A percentile compares a stretch with the other conserved stretches of the same genome.
Evolutionary conservation across 2,888 invertebrate species (phyloP).

Genomic region (Eupithecia dodoneata): DNA sequence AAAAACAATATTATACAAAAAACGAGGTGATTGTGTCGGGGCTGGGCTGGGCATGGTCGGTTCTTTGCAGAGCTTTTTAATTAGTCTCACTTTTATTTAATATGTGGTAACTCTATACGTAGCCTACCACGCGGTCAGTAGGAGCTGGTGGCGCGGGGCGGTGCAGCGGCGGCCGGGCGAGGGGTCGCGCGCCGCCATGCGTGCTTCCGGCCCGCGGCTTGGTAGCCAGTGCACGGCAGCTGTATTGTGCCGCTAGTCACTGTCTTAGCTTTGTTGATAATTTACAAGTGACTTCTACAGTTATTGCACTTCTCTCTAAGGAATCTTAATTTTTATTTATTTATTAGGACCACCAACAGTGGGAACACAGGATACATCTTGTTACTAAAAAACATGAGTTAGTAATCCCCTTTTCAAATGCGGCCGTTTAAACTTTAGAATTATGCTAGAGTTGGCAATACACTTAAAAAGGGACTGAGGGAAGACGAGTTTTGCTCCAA

Average conservation of each 20-base stretch:
- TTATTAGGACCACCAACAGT: too few species aligned
- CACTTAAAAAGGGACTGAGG: too few species aligned
- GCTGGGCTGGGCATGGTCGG: neutral
- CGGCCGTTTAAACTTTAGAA: too few species aligned
- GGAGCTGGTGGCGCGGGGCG: neutral
- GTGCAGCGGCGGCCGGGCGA: constrained; percentile 22
- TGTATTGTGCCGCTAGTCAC: constrained; percentile 18
- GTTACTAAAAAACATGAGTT: too few species aligned
- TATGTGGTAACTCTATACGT: neutral
- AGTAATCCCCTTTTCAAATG: too few species aligned
- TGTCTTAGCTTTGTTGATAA: neutral
- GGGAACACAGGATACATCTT: too few species aligned
- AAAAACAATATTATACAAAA: neutral
- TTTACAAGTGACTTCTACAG: neutral
- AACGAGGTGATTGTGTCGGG: neutral
- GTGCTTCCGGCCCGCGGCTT: constrained; percentile 51
- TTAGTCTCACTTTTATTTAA: neutral
- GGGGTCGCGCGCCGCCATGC: constrained; percentile 54
- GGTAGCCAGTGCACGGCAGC: constrained; percentile 3
- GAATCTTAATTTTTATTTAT: neutral
- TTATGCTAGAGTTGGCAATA: too few species aligned
- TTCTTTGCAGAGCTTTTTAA: neutral
- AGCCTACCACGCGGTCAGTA: neutral
- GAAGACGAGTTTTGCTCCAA: too few species aligned
- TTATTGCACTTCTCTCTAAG: neutral